A percentile compares a stretch with the other conserved stretches of the same genome.
phyloP scores from a whole-genome alignment of 2,888 invertebrate genomes.

The Thymelicus lineola region DNA sequence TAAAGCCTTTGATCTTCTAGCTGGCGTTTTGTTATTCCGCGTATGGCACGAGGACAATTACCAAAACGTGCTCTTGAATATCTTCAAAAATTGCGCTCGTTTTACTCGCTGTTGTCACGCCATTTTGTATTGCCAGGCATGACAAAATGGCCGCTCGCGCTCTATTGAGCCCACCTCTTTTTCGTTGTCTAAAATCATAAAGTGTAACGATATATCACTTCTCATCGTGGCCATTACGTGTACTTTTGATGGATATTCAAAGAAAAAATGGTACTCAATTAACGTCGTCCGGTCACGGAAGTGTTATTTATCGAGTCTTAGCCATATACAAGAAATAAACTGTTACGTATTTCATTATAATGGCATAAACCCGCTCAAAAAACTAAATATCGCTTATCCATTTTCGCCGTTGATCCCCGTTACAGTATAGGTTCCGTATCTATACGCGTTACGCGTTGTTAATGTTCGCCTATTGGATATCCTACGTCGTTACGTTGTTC shows the following conservation, averaged over 20 bases:
- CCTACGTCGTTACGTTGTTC: slow-evolving; percentile 23
- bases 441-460: background rate
- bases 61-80: slow-evolving; percentile 74
- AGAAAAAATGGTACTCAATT: slow-evolving; percentile 70
- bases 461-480: slow-evolving; percentile 17
- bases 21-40: slow-evolving; percentile 76
- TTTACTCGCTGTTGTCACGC: slow-evolving; percentile 50
- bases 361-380: slow-evolving; percentile 12
- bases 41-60: slow-evolving; percentile 73
- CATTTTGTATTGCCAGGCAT: slow-evolving; percentile 57
- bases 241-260: slow-evolving; percentile 78
- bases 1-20: slow-evolving; percentile 81
- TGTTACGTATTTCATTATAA: slow-evolving; percentile 31
- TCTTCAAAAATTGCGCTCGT: slow-evolving; percentile 70
- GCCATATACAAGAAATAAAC: slow-evolving; percentile 30
- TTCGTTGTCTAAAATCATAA: slow-evolving; percentile 54
- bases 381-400: slow-evolving; percentile 19
- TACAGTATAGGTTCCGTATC: slow-evolving; percentile 10
- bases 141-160: slow-evolving; percentile 45
- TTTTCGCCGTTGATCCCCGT: slow-evolving; percentile 4
- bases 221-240: slow-evolving; percentile 76
- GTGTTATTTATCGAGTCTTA: slow-evolving; percentile 66
- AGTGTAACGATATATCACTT: slow-evolving; percentile 65
- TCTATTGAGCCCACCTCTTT: slow-evolving; percentile 60
- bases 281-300: slow-evolving; percentile 80